Base-by-base conservation (phyloP, 2,888 invertebrate genomes). In the Leuctra nigra region DNA sequence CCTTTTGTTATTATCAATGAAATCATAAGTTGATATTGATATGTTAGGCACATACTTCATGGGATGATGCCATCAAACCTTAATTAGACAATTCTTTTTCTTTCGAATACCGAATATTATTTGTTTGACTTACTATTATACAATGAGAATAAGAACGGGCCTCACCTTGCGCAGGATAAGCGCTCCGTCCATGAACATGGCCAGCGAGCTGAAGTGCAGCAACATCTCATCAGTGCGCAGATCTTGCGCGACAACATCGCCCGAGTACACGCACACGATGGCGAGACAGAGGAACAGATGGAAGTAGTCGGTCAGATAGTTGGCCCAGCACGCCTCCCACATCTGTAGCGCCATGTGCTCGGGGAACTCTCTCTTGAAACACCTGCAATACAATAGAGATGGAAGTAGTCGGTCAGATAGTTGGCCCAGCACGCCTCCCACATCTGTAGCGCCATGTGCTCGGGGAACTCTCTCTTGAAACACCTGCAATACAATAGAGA, bases 361-460 rank as follows among this genome's bases (percentile, higher is more conserved):
- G 0, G 89, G 86, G 68, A 95, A 95, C 72, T 95, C 94, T 1
- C 94, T 78, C 67, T 92, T 91, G 74, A 96, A 92, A 70, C 95
- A 93, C 60, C 87, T 87, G 70, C n/a, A 73, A 72, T n/a, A n/a
- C n/a, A n/a, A n/a, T n/a, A n/a, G n/a, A 97, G 76, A 69, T 97
- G 95, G 75, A 97, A 97, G 72, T 94, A 94, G 71, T 94, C 92
- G 0, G 96, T 96, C 68, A 94, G 83, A 72, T 93, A 95, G 74
- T 93, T 93, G 0, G 94, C 88, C 97, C 97, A 97, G 73, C 96
- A 97, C 2, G 94, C 89, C 74, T 96, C 93, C 94, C 94, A 95
- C 87, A 95, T 93, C 25, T 87, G 79, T 46, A 94, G 79, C 0
- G 92, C 92, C 35, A 91, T 88, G 13, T 84, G 83, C 70, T 93